Conservation (phyloP, 2,113 vertebrate species). For the Serinus canaria region DNA sequence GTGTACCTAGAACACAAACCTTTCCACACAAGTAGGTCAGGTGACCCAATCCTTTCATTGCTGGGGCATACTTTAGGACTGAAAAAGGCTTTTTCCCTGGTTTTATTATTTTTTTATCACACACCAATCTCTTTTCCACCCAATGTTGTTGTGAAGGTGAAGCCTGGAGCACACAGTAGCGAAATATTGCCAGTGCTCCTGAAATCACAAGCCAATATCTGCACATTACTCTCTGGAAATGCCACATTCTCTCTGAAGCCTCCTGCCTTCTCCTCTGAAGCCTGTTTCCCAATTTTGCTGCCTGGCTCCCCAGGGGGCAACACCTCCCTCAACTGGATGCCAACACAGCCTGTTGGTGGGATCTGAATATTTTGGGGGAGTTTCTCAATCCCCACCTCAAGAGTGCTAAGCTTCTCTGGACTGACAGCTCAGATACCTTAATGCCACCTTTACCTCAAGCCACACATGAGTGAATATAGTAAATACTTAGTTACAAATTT, state of each 20-base stretch:
- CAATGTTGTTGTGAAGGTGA: background rate
- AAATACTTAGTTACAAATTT: background rate
- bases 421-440: background rate
- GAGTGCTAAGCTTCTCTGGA: background rate
- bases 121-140: background rate
- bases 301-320: background rate
- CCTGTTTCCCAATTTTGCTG: background rate
- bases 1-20: background rate
- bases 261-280: too few species aligned
- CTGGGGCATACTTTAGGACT: background rate
- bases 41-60: background rate
- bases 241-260: background rate
- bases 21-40: constrained; percentile 23
- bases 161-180: background rate
- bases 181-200: background rate
- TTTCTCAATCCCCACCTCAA: background rate
- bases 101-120: background rate
- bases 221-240: background rate
- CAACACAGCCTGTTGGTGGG: background rate
- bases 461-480: background rate
- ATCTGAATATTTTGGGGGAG: background rate
- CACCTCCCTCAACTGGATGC: background rate
- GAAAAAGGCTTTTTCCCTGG: background rate
- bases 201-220: background rate
- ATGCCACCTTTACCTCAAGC: background rate